Conservation (phyloP, 2,113 vertebrate genomes). For the Labeo catla region DNA sequence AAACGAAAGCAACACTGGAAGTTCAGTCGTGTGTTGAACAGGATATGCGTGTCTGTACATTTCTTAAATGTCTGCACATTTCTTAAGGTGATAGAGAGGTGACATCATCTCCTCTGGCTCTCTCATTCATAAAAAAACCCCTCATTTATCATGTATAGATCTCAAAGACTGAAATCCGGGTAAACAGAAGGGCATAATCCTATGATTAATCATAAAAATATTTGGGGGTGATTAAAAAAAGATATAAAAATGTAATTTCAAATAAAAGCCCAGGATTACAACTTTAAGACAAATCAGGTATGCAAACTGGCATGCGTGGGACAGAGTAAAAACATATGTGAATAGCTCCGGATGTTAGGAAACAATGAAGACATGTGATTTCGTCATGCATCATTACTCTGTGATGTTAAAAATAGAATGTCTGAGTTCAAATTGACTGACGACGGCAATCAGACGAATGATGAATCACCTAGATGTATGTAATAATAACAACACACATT, state of each 20-base stretch:
- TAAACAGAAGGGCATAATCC: neutral
- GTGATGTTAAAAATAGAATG: neutral
- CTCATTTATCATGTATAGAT: neutral
- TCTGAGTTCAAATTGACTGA: neutral
- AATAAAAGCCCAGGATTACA: neutral
- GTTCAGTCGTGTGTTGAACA: slow-evolving; percentile 39
- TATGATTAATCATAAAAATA: neutral
- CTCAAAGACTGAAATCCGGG: neutral
- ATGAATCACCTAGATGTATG: neutral
- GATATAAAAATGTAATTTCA: neutral
- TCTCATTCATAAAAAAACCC: slow-evolving; percentile 42
- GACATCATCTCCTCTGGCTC: slow-evolving; percentile 41
- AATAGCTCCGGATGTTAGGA: neutral
- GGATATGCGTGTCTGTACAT: slow-evolving; percentile 36
- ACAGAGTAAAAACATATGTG: neutral
- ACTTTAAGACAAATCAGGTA: neutral
- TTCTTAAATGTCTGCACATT: slow-evolving; percentile 29
- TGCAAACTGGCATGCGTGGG: neutral
- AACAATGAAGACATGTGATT: neutral
- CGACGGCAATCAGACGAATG: neutral
- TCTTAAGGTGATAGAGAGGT: slow-evolving; percentile 24
- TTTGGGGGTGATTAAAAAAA: neutral
- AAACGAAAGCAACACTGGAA: slow-evolving; percentile 49
- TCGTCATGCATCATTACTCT: neutral
- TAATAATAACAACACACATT: neutral